Conservation (phyloP, 2,888 invertebrate species). For the Agrotis puta region DNA sequence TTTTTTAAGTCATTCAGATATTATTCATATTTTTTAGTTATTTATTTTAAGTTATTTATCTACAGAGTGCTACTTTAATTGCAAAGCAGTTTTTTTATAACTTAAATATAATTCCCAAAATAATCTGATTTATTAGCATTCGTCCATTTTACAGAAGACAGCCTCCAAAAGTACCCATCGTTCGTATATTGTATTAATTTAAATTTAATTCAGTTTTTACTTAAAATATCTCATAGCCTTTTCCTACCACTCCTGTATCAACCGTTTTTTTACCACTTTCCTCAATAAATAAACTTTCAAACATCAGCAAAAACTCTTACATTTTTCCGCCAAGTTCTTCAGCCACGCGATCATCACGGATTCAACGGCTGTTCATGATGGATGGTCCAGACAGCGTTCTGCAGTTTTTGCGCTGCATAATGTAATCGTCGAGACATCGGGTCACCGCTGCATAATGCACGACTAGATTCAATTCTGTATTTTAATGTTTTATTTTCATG, state of each 20-base stretch:
- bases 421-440: slow-evolving; percentile 69
- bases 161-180: too few species aligned
- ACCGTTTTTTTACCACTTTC: not conserved
- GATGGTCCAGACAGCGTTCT: slow-evolving; percentile 72
- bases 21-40: not conserved
- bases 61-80: too few species aligned
- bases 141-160: too few species aligned
- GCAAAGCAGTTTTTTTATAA: too few species aligned
- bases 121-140: too few species aligned
- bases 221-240: not conserved
- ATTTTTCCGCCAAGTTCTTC: slow-evolving; percentile 23
- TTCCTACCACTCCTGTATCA: not conserved
- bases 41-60: too few species aligned
- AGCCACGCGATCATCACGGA: slow-evolving; percentile 60
- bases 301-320: not conserved
- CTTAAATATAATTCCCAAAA: too few species aligned
- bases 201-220: too few species aligned
- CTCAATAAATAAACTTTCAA: not conserved
- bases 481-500: slow-evolving; percentile 49
- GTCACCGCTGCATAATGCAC: slow-evolving; percentile 81
- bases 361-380: slow-evolving; percentile 64
- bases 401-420: slow-evolving; percentile 72
- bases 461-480: slow-evolving; percentile 48
- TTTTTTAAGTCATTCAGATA: too few species aligned
- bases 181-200: too few species aligned